phyloP scores from a whole-genome alignment of 1,140 invertebrate genomes.

The Aleiodes sp. region DNA sequence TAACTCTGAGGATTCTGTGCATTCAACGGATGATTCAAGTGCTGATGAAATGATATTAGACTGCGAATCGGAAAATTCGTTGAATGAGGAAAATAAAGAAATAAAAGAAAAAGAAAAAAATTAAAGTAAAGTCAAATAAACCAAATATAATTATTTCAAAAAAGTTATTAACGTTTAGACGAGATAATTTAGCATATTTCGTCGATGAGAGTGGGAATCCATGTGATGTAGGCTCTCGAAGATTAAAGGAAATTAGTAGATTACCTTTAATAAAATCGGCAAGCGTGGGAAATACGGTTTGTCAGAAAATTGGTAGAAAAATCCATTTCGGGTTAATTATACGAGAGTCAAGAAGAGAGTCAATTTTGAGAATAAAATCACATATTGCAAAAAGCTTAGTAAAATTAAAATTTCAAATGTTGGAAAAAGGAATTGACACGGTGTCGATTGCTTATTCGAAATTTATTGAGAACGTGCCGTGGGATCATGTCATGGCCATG shows the following conservation, averaged over 20 bases:
- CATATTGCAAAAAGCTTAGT: background rate
- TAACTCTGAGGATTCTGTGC: no score
- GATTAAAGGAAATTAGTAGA: slow-evolving; percentile 11
- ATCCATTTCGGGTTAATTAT: slow-evolving; percentile 20
- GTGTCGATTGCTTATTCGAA: slow-evolving; percentile 16
- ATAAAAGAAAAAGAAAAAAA: no score
- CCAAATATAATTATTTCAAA: background rate
- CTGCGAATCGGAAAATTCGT: no score
- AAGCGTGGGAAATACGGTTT: background rate
- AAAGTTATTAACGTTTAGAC: background rate
- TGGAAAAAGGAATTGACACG: background rate
- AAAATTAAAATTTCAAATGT: background rate
- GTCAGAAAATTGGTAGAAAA: slow-evolving; percentile 13
- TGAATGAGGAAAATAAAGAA: no score
- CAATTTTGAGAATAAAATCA: background rate
- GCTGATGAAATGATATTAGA: no score
- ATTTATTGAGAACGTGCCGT: slow-evolving; percentile 4
- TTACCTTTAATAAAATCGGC: background rate
- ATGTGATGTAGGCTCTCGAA: background rate
- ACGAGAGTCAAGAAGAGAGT: background rate
- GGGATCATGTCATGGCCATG: background rate
- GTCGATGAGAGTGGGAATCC: background rate
- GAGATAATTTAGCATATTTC: slow-evolving; percentile 7
- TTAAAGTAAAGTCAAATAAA: no score
- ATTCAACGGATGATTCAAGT: no score